Percentiles rank a stretch among this genome's conserved stretches.
Conservation (phyloP, 2,113 vertebrate species). For the Amblyopsis rosae region DNA sequence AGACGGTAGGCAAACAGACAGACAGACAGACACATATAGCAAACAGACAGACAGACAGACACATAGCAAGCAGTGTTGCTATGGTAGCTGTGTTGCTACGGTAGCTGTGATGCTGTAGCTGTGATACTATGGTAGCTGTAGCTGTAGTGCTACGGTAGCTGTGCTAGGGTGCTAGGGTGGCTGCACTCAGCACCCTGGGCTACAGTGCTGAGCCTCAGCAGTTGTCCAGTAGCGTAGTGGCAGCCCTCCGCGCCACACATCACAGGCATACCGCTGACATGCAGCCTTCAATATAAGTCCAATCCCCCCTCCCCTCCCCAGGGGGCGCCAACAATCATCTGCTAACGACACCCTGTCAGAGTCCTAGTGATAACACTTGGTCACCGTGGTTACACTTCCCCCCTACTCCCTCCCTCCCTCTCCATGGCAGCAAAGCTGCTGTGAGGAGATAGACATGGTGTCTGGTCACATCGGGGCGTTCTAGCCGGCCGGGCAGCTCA, state of each 20-base stretch:
- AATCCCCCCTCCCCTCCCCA: slow-evolving; percentile 5
- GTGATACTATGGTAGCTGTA: too few species aligned
- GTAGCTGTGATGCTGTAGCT: too few species aligned
- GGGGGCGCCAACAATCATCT: slow-evolving; percentile 3
- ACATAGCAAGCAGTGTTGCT: too few species aligned
- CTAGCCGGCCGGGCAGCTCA: not conserved
- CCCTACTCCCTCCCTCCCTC: not conserved
- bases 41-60: too few species aligned
- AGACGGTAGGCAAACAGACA: too few species aligned
- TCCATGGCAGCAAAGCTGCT: too few species aligned
- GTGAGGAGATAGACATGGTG: slow-evolving; percentile 4
- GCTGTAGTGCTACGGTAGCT: too few species aligned
- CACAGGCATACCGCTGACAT: slow-evolving; percentile 9
- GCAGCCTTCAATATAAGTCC: slow-evolving; percentile 2
- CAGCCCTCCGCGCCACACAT: slow-evolving; percentile 1
- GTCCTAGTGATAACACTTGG: not conserved
- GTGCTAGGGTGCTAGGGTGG: too few species aligned
- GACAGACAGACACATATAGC: too few species aligned
- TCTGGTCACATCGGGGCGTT: not conserved
- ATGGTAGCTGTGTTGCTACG: too few species aligned
- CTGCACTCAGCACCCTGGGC: too few species aligned
- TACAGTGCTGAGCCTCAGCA: too few species aligned
- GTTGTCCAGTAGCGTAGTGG: not conserved
- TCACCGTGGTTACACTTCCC: not conserved
- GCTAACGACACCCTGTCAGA: slow-evolving; percentile 3